A percentile compares a stretch with the other conserved stretches of the same genome.
phyloP scores from a whole-genome alignment of 2,797 vertebrate species.

The Hirundo rustica region DNA sequence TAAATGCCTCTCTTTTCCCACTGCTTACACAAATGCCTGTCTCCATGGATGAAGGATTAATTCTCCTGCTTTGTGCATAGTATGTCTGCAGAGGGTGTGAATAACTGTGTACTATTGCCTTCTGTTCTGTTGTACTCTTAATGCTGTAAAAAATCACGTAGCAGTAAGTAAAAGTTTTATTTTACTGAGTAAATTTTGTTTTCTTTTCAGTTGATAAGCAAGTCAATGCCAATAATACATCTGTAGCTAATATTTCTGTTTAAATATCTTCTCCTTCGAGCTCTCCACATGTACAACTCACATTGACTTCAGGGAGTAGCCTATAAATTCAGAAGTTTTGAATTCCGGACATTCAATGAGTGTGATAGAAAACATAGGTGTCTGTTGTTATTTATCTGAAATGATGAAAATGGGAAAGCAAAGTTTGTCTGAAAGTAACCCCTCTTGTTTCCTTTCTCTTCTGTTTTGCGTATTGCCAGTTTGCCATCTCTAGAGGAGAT shows the following conservation, averaged over 20 bases:
- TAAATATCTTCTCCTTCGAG: neutral
- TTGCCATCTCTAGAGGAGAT: neutral
- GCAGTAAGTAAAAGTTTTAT: neutral
- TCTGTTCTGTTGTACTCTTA: neutral
- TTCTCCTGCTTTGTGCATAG: neutral
- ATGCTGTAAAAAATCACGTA: neutral
- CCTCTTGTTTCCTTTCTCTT: neutral
- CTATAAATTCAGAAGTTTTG: neutral
- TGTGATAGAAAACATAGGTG: neutral
- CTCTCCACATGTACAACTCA: neutral
- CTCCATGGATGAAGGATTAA: neutral
- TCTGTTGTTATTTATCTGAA: neutral
- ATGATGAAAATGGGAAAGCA: neutral
- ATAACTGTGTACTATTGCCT: neutral
- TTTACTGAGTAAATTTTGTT: neutral
- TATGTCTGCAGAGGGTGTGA: neutral
- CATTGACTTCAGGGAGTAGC: neutral
- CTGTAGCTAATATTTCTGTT: neutral
- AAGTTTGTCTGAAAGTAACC: neutral
- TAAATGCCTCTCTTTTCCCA: neutral
- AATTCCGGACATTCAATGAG: neutral
- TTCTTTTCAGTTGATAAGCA: neutral
- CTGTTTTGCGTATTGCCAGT: neutral
- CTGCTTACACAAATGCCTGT: neutral
- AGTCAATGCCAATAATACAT: neutral